Evolutionary conservation across 2,888 invertebrate genomes (phyloP).

Genomic region (Ptychoptera contaminata): DNA sequence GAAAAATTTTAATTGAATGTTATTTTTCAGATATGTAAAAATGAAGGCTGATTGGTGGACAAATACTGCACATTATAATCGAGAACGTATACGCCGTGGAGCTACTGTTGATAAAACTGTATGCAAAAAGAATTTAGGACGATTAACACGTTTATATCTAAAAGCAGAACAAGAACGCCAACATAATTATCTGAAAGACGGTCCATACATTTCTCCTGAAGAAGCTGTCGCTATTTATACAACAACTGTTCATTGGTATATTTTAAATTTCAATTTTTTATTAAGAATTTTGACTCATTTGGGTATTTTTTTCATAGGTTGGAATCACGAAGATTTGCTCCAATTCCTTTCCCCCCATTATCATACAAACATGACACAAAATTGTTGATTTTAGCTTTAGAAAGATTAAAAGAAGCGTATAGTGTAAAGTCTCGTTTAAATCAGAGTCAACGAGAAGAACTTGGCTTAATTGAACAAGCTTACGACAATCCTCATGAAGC

Average conservation of each 20-base stretch:
- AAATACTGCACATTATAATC: slow-evolving; percentile 98
- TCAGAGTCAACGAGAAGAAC: slow-evolving; percentile 96
- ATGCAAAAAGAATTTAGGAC: slow-evolving; percentile 97
- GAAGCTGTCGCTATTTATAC: slow-evolving; percentile 99
- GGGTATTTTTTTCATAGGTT: slow-evolving; percentile 26
- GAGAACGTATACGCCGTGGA: slow-evolving; percentile 96
- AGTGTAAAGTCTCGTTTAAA: slow-evolving; percentile 94
- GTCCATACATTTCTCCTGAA: slow-evolving; percentile 98
- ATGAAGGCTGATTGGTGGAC: slow-evolving; percentile 99
- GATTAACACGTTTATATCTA: slow-evolving; percentile 90
- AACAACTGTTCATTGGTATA: slow-evolving; percentile 92
- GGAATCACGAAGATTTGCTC: slow-evolving; percentile 94
- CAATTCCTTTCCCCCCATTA: slow-evolving; percentile 97
- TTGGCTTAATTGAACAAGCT: slow-evolving; percentile 97
- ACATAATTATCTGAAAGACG: slow-evolving; percentile 98
- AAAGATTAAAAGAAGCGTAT: slow-evolving; percentile 93
- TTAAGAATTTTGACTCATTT: neutral
- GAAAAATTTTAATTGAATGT: neutral
- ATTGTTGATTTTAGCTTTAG: slow-evolving; percentile 87
- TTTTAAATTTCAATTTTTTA: neutral
- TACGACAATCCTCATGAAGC: slow-evolving; percentile 99
- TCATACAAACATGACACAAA: slow-evolving; percentile 99
- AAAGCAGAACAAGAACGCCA: slow-evolving; percentile 98
- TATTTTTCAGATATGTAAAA: slow-evolving; percentile 60
- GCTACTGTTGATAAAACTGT: slow-evolving; percentile 99